Evolutionary conservation across 2,888 invertebrate species (phyloP).

Genomic region (Cyclophora albipunctata): DNA sequence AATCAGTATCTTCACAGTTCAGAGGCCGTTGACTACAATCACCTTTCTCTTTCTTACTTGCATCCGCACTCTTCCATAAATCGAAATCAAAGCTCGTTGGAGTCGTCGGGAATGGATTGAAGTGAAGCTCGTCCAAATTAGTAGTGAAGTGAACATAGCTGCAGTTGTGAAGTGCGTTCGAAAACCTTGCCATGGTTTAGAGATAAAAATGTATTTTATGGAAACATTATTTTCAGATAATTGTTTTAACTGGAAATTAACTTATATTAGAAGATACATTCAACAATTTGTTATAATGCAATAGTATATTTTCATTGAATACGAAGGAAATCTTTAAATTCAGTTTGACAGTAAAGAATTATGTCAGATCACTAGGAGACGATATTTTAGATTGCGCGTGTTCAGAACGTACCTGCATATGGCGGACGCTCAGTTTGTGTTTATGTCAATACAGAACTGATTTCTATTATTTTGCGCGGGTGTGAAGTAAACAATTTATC

Average conservation of each 20-base stretch:
- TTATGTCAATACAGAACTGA: slow-evolving; percentile 74
- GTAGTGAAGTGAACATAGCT: too few species aligned
- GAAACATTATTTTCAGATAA: too few species aligned
- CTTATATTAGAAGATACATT: too few species aligned
- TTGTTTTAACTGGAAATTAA: too few species aligned
- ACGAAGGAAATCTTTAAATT: too few species aligned
- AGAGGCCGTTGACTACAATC: slow-evolving; percentile 70
- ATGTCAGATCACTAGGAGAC: too few species aligned
- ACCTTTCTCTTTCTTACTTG: slow-evolving; percentile 46
- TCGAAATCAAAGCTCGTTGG: slow-evolving; percentile 75
- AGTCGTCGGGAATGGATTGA: slow-evolving; percentile 36
- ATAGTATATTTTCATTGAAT: too few species aligned
- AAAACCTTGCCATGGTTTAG: slow-evolving; percentile 1
- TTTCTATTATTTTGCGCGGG: slow-evolving; percentile 70
- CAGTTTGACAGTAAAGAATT: too few species aligned
- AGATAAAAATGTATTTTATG: too few species aligned
- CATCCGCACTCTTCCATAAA: slow-evolving; percentile 69
- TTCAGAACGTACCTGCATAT: slow-evolving; percentile 70
- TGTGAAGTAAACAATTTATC: slow-evolving; percentile 61
- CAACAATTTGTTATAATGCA: too few species aligned
- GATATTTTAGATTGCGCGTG: slow-evolving; percentile 22
- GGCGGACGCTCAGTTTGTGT: slow-evolving; percentile 75
- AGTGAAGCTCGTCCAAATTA: slow-evolving; percentile 40
- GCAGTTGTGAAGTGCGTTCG: slow-evolving; percentile 43
- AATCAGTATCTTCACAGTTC: slow-evolving; percentile 55